Evolutionary conservation across 2,888 invertebrate genomes (phyloP).

Genomic region (Horisme vitalbata): DNA sequence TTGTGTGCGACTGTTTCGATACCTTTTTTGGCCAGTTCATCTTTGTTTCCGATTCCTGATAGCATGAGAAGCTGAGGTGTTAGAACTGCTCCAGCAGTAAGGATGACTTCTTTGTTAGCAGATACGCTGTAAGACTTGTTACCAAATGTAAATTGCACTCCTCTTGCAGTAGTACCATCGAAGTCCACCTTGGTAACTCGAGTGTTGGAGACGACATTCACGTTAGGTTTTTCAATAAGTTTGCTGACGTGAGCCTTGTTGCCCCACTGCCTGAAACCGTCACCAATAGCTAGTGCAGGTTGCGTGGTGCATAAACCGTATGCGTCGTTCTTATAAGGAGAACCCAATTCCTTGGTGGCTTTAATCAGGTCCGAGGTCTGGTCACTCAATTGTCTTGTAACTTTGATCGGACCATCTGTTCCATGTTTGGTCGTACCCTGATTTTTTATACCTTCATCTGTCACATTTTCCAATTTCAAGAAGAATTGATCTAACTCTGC

Average conservation of each 20-base stretch:
- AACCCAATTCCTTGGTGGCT: too few species aligned
- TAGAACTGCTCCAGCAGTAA: conserved; percentile 47
- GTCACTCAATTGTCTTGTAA: conserved; percentile 29
- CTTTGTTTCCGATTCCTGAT: conserved; percentile 50
- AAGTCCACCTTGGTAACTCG: conserved; percentile 42
- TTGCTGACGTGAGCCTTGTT: conserved; percentile 36
- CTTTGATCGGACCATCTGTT: conserved; percentile 26
- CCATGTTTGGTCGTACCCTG: conserved; percentile 37
- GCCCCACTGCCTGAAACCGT: conserved; percentile 34
- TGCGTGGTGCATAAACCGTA: too few species aligned
- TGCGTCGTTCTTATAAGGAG: too few species aligned
- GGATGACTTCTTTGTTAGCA: conserved; percentile 44
- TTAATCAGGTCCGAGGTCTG: too few species aligned
- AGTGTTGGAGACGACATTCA: conserved; percentile 38
- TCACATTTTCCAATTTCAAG: conserved; percentile 39
- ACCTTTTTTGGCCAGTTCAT: conserved; percentile 35
- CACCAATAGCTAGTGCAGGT: too few species aligned
- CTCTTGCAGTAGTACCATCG: conserved; percentile 42
- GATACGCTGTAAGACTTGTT: conserved; percentile 28
- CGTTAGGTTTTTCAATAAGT: conserved; percentile 35
- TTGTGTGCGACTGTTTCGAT: conserved; percentile 34
- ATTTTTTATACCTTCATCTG: conserved; percentile 25
- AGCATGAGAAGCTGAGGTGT: conserved; percentile 48
- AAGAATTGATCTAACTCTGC: conserved; percentile 17
- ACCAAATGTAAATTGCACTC: conserved; percentile 36